Percentiles rank a stretch among this genome's conserved stretches.
Conservation (phyloP, 2,888 invertebrate genomes). For the Vesta saturnalis region DNA sequence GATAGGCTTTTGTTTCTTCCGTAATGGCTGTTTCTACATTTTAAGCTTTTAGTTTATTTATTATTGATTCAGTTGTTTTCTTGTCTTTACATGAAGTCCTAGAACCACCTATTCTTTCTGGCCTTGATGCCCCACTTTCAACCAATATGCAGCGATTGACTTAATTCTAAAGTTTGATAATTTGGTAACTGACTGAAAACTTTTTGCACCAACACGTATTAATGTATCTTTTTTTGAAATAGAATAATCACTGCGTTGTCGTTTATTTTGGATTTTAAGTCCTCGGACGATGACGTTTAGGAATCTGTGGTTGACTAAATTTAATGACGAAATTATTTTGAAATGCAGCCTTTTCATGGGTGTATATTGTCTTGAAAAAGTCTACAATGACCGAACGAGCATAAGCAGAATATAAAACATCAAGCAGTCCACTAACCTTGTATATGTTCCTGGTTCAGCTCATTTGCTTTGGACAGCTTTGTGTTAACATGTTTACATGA, state of each 20-base stretch:
- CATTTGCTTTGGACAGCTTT: no score
- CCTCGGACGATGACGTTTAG: neutral
- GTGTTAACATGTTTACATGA: no score
- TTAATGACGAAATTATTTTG: neutral
- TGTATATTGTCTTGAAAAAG: no score
- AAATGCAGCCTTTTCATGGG: neutral
- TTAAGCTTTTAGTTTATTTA: neutral
- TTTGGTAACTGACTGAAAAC: neutral
- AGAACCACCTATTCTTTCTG: neutral
- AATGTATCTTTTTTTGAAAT: no score
- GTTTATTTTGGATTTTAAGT: neutral
- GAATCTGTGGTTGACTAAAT: neutral
- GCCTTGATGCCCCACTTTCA: neutral
- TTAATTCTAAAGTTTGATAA: no score
- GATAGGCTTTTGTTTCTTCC: neutral
- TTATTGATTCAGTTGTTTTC: neutral
- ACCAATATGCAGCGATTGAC: neutral
- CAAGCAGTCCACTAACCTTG: no score
- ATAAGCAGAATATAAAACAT: no score
- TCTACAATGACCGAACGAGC: no score
- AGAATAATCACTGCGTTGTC: neutral
- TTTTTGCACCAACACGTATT: neutral
- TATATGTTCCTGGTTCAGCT: no score
- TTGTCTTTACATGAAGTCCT: neutral
- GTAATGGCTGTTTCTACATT: neutral